Percentiles rank a stretch among this genome's conserved stretches.
Conservation (phyloP, 2,797 vertebrate species). For the Amblyopsis hoosieri region DNA sequence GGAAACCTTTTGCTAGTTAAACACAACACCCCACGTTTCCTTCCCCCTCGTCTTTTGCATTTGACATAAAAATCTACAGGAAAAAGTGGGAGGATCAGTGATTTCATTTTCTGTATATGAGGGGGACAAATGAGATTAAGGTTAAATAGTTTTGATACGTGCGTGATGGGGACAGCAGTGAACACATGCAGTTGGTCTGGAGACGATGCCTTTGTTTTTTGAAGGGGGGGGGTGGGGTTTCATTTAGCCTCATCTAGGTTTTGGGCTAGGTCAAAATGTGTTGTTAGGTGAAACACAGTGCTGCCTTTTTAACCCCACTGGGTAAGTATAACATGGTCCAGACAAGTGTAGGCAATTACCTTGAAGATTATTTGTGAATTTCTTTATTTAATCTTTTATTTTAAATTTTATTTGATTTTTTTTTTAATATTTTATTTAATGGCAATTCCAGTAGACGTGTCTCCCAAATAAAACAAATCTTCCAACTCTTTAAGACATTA, state of each 20-base stretch:
- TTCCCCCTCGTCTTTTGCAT: slow-evolving; percentile 42
- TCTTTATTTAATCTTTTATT: slow-evolving; percentile 1
- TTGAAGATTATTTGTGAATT: slow-evolving; percentile 28
- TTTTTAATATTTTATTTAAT: slow-evolving; percentile 13
- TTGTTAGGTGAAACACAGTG: slow-evolving; percentile 47
- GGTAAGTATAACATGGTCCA: slow-evolving; percentile 58
- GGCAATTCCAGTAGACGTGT: slow-evolving; percentile 27
- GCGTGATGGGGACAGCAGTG: slow-evolving; percentile 56
- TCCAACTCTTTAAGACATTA: slow-evolving; percentile 51
- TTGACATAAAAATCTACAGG: slow-evolving; percentile 62
- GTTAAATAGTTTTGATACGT: slow-evolving; percentile 80
- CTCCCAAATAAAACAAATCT: slow-evolving; percentile 45
- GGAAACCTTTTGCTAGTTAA: slow-evolving; percentile 98
- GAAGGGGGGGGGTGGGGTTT: slow-evolving; percentile 32
- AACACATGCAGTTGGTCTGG: slow-evolving; percentile 47
- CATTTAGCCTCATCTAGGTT: slow-evolving; percentile 22
- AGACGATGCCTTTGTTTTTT: slow-evolving; percentile 56
- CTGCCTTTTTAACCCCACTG: slow-evolving; percentile 57
- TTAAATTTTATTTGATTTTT: slow-evolving; percentile 6
- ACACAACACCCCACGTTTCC: slow-evolving; percentile 33
- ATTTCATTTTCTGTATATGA: slow-evolving; percentile 47
- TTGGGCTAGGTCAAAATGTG: slow-evolving; percentile 53
- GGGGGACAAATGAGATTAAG: slow-evolving; percentile 52
- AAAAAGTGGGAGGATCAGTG: slow-evolving; percentile 49
- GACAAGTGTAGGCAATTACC: slow-evolving; percentile 32